Evolutionary conservation across 2,113 vertebrate genomes (phyloP), one percentile per base, ranked within the genome.

Genomic region (Nestor notabilis): DNA sequence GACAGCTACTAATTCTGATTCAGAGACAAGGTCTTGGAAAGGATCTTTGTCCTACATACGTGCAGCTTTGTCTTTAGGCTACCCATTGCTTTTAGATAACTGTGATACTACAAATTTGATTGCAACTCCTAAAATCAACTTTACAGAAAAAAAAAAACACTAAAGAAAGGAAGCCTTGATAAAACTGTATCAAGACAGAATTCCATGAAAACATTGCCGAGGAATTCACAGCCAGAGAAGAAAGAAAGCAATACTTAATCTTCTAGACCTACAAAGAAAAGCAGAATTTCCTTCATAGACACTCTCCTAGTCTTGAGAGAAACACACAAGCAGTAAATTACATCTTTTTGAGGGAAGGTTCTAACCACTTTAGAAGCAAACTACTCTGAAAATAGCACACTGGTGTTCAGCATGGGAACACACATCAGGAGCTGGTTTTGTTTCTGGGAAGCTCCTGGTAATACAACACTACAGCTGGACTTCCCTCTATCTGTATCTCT

Each of bases 301-400:
- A 75, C 27, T 53, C 43, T 78, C 35, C 10, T 4, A 85, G 69
- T 17, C 77, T 75, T 87, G 33, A 80, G n/a, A 92, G 71, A 87
- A 86, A 92, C 13, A 44, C 2, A 2, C 2, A 4, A 76, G 65
- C 17, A 81, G 89, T 81, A 94, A 92, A 68, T 89, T 84, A 87
- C 55, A 92, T 63, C 60, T 95, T 50, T 68, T 75, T 71, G 83
- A 94, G 61, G 69, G 39, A 89, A 94, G 23, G 55, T 78, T 95
- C 56, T 91, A 91, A 94, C n/a, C 69, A 82, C 83, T 92, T 56
- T 52, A 68, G 72, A 97, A 89, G 60, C 50, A 95, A 86, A 58
- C 71, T 63, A 25, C 60, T 84, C 86, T 77, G 72, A 94, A 94
- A 95, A 95, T 75, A 95, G 72, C 55, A 87, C 43, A 56, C 61